Evolutionary conservation across 2,888 invertebrate genomes (phyloP).

Genomic region (Caradrina clavipalpis): DNA sequence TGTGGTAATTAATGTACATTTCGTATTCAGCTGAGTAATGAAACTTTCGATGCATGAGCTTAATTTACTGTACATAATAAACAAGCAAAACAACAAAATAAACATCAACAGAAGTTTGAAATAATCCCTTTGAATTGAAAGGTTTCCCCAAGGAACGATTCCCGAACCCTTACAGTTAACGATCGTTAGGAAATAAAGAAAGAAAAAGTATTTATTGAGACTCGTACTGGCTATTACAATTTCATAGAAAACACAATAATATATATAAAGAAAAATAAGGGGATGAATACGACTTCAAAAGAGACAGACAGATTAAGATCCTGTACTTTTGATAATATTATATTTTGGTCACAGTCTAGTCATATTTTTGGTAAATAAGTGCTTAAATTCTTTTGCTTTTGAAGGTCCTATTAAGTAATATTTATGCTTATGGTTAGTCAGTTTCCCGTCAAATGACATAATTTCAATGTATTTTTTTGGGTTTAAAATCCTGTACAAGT

Average conservation of each 20-base stretch:
- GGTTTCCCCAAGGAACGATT: constrained; percentile 43
- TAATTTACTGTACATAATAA: constrained; percentile 30
- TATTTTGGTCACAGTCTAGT: too few species aligned
- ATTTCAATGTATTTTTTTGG: too few species aligned
- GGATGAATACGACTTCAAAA: neutral
- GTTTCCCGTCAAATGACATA: too few species aligned
- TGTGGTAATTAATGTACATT: constrained; percentile 41
- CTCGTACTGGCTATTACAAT: neutral
- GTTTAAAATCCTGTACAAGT: too few species aligned
- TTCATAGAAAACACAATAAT: neutral
- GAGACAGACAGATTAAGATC: too few species aligned
- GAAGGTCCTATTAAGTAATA: too few species aligned
- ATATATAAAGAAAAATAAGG: neutral
- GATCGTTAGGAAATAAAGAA: neutral
- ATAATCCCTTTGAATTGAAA: constrained; percentile 9
- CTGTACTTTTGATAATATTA: too few species aligned
- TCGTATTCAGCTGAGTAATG: constrained; percentile 18
- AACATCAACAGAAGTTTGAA: constrained; percentile 9
- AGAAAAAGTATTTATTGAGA: neutral
- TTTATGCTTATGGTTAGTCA: too few species aligned
- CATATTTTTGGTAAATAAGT: too few species aligned
- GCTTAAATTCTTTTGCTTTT: too few species aligned
- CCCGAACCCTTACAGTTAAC: constrained; percentile 25
- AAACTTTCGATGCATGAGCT: constrained; percentile 27
- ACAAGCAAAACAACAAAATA: constrained; percentile 20